These are phyloP conservation scores for Cyrtonyx montezumae DNA, from an alignment of 2,113 vertebrate species.

Conservation along the genomic window DNA sequence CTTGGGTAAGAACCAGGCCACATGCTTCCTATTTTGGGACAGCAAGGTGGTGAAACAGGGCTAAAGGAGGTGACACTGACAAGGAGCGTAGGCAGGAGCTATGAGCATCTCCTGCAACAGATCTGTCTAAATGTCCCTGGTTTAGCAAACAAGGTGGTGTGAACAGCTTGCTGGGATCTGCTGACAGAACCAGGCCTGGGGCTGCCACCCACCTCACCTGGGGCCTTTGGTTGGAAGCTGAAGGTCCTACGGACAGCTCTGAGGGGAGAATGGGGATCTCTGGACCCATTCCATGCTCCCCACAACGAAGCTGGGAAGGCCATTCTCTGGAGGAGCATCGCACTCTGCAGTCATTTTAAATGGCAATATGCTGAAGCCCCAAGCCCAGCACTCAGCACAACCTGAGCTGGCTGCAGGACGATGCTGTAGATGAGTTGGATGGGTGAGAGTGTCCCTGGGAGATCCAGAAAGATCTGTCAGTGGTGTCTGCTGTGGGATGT, in stretches of 20 bases:
- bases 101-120: fast-evolving
- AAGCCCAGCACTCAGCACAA: background rate
- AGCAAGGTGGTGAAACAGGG: background rate
- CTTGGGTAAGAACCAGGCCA: background rate
- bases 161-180: background rate
- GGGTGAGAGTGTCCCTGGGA: background rate
- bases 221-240: background rate
- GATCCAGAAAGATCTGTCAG: background rate
- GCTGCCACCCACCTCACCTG: background rate
- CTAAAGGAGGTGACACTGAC: background rate
- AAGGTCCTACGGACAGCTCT: background rate
- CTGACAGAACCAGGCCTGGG: background rate
- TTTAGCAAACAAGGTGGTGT: conserved; percentile 15
- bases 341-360: fast-evolving
- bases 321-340: background rate
- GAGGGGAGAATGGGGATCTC: background rate
- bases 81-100: background rate
- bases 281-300: fast-evolving
- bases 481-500: background rate
- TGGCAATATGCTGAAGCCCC: background rate
- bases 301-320: fast-evolving
- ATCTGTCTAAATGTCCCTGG: background rate
- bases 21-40: background rate
- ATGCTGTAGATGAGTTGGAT: background rate
- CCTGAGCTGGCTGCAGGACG: background rate